Base-by-base conservation (phyloP, 2,113 vertebrate genomes). In the Daboia siamensis region DNA sequence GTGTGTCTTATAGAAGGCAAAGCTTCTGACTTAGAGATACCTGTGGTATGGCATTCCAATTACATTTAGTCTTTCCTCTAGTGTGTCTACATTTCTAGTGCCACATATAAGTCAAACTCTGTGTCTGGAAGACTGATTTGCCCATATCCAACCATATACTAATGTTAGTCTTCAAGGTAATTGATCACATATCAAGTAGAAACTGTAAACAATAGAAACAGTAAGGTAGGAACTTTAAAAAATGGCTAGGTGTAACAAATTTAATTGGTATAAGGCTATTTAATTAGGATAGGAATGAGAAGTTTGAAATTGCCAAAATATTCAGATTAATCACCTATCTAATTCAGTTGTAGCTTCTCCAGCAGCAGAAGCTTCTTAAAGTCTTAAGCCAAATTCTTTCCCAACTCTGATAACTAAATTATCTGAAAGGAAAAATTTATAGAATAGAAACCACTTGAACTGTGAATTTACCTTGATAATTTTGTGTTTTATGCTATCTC, bases 51-150 rank as follows among this genome's bases (percentile, higher is more conserved):
- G 90, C 90, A 33, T 86, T 93, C 80, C 80, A 44, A 86, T 95
- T 93, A 93, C 88, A 64, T 92, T 80, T 80, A 54, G 24, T 24
- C 90, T 95, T 95, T 92, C 87, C 95, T 56, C 80, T 64, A 2
- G 57, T 24, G 20, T 55, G 86, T 92, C 74, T 92, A 46, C 13
- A 61, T 92, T 86, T 57, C 91, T n/a, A 12, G 44, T 64, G 61
- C 85, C 29, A 93, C 90, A 80, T 33, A 26, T 33, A 21, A 90
- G 44, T 52, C 8, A 52, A 90, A 56, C 61, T 13, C 20, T 52
- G 55, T 20, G 59, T 90, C 44, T 90, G 52, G 21, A 91, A 5
- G 1, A 21, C 56, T 86, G 21, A 33, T 39, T 13, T 87, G 6
- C 13, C 85, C 29, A 29, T 55, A 26, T 33, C 56, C 80, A 86